Base-by-base conservation (phyloP, 2,797 vertebrate species). In the Myiothlypis chrysogaster region DNA sequence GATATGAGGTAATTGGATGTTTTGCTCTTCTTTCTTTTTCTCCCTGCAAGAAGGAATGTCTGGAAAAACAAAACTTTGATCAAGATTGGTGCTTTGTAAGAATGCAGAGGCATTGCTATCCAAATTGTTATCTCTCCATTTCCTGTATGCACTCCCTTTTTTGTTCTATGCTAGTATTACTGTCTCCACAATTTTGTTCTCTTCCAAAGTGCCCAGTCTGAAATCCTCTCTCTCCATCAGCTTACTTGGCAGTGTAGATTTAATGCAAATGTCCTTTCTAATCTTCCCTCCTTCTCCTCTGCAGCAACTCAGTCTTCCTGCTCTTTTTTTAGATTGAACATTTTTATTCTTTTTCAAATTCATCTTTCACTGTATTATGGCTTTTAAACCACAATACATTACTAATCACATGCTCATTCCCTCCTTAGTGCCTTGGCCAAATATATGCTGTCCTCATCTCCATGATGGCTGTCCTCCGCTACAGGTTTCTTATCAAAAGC, bases 11-110 rank as follows among this genome's bases (percentile, higher is more conserved):
- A 99, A 98, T 99, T 99, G 72, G 99, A 99, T 2, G 99, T 99
- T 98, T 99, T 99, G 95, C 99, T 99, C 98, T 99, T 99, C 98
- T 99, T 99, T 89, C 99, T 98, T 97, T 99, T 99, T 92, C 99
- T 98, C 23, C 99, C 99, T 7, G 99, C 99, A 95, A 99, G 98
- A 95, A 99, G 97, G 95, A 99, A 99, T 21, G 98, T 96, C 99
- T 99, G 93, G 18, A 95, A 90, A 96, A 72, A 94, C 43, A 94
- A 93, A 92, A 92, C 34, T 73, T 79, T 76, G 53, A 87, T 95
- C 35, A 93, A 77, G 82, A 78, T 41, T 34, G n/a, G 49, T 89
- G 32, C 24, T 95, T 57, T 71, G 17, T 39, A 90, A 91, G 55
- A 92, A 76, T 5, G 23, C 41, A 81, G 60, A 79, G 22, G 12